Percentiles rank a stretch among this genome's conserved stretches.
These are phyloP conservation scores for Drosophila yakuba DNA, from an alignment of 1,140 invertebrate genomes.

Conservation along the genomic window DNA sequence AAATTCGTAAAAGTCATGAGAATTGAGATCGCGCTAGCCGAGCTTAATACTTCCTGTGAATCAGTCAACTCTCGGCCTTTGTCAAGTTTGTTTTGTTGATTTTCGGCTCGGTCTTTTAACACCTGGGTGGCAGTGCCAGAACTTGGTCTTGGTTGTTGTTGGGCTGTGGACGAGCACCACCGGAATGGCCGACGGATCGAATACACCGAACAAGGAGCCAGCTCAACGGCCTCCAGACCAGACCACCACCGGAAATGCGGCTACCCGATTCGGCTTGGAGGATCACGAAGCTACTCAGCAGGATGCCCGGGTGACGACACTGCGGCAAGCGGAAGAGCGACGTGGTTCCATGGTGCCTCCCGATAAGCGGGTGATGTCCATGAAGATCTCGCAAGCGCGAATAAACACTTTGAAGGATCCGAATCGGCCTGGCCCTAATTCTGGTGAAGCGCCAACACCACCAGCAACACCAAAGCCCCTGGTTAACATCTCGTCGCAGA, in stretches of 20 bases:
- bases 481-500: background rate
- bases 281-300: conserved; percentile 43
- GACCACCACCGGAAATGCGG: conserved; percentile 35
- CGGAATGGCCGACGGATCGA: conserved; percentile 34
- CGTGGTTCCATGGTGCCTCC: conserved; percentile 2
- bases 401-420: background rate
- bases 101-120: conserved; percentile 34
- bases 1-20: background rate
- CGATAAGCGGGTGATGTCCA: background rate
- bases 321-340: conserved; percentile 20
- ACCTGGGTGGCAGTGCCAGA: conserved; percentile 43
- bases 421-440: background rate
- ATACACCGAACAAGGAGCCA: background rate
- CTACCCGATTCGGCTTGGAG: conserved; percentile 50
- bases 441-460: background rate
- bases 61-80: conserved; percentile 6
- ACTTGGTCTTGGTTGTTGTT: background rate
- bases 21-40: conserved; percentile 2
- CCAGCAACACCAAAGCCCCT: background rate
- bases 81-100: background rate
- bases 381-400: background rate
- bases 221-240: background rate
- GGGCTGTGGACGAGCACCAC: background rate
- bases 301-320: conserved; percentile 53
- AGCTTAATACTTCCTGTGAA: conserved; percentile 11